Base-by-base conservation (phyloP, 2,113 vertebrate species). In the Perca flavescens region DNA sequence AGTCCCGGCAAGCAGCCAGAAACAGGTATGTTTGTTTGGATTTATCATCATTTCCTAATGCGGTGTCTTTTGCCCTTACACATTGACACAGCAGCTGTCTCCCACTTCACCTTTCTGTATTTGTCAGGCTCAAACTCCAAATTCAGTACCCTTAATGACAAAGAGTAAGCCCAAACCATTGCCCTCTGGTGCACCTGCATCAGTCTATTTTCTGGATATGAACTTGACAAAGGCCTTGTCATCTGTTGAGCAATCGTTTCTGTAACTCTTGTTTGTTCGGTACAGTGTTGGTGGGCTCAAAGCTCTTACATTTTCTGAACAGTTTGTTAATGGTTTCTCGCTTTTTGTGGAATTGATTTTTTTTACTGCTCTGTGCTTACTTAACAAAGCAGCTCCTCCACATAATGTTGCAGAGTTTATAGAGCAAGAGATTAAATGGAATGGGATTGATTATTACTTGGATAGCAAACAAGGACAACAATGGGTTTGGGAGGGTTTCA, bases 371-470 rank as follows among this genome's bases (percentile, higher is more conserved):
- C 73, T 74, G 56, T 74, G 78, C 80, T 77, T 72, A 84, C 77
- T 88, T 83, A 86, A 85, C 74, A 90, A 83, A 92, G 82, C 78
- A 79, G 66, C 82, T 72, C 82, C 79, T 79, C 86, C 74, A 15
- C 86, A 85, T 67, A 72, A 73, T 80, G 83, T 79, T 87, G 79
- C 84, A 3, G 63, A 71, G 82, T 88, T 93, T 91, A 89, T 88
- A 84, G 79, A 90, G 91, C 82, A 66, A 79, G 60, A 69, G 81
- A 89, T 86, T 84, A 71, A 89, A 79, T 6, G 54, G 87, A 92
- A 89, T 93, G 90, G 92, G 58, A 92, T 64, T 92, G 89, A 94
- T 93, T 94, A 94, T 88, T 90, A 89, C 87, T 94, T 92, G 92
- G 92, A 93, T 54, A 77, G 91, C 82, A 88, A 86, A 87, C 83